phyloP scores from a whole-genome alignment of 2,113 vertebrate species.

The Tenebrosternarchus preto region DNA sequence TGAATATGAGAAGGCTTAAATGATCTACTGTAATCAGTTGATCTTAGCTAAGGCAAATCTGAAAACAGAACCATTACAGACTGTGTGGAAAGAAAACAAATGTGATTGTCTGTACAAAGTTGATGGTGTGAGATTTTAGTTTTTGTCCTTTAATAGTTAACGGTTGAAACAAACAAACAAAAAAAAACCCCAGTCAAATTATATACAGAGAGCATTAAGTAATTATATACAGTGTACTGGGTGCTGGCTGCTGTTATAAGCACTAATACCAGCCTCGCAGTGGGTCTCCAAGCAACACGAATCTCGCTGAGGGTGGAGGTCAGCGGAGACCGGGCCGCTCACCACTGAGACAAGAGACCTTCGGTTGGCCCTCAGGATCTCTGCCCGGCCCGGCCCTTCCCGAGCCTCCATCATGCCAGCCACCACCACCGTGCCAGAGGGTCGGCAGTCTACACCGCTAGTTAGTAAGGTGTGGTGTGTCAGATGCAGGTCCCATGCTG shows the following conservation, averaged over 20 bases:
- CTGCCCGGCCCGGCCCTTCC: too few species aligned
- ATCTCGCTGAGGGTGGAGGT: too few species aligned
- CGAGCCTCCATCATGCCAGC: too few species aligned
- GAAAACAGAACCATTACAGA: slow-evolving; percentile 46
- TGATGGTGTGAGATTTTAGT: slow-evolving; percentile 63
- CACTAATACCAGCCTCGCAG: slow-evolving; percentile 74
- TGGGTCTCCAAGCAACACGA: too few species aligned
- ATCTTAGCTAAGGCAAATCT: slow-evolving; percentile 46
- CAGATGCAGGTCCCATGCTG: background rate
- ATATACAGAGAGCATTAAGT: slow-evolving; percentile 72
- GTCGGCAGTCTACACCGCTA: background rate
- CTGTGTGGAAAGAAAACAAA: slow-evolving; percentile 25
- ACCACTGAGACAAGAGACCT: too few species aligned
- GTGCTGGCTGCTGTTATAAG: slow-evolving; percentile 73
- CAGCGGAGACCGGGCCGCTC: slow-evolving; percentile 24
- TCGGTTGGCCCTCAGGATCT: too few species aligned
- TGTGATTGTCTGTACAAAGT: slow-evolving; percentile 69
- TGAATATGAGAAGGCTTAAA: background rate
- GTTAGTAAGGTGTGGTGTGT: background rate
- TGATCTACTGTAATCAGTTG: background rate
- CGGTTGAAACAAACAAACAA: slow-evolving; percentile 57
- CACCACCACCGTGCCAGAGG: too few species aligned
- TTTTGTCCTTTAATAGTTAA: slow-evolving; percentile 61
- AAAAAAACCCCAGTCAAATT: slow-evolving; percentile 57
- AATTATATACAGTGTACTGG: slow-evolving; percentile 75